Evolutionary conservation across 2,797 vertebrate species (phyloP).

Genomic region (Cryptoblepharus egeriae): DNA sequence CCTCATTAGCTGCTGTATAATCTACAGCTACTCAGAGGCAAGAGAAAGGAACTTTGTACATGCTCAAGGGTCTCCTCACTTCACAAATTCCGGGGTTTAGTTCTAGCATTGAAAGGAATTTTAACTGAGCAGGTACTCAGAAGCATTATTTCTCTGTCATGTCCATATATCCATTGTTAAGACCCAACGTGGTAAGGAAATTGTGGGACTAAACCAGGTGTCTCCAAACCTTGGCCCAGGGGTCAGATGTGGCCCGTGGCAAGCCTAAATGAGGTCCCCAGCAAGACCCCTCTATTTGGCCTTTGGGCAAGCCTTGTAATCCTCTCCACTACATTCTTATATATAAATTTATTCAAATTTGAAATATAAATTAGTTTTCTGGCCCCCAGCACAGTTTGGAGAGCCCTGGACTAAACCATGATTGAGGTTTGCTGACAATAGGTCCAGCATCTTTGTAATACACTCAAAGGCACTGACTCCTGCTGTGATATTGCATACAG

Average conservation of each 20-base stretch:
- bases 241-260: no score
- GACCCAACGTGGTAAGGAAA: not conserved
- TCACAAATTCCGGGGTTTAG: not conserved
- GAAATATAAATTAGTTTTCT: no score
- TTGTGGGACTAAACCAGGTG: not conserved
- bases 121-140: not conserved
- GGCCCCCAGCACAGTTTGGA: no score
- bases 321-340: no score
- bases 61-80: not conserved
- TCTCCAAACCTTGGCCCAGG: no score
- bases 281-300: no score
- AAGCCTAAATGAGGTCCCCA: no score
- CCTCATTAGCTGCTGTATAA: not conserved
- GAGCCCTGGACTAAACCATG: not conserved
- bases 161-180: not conserved
- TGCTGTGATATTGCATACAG: not conserved
- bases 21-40: not conserved
- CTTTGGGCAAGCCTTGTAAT: no score
- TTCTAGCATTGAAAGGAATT: not conserved
- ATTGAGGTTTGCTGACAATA: not conserved
- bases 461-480: not conserved
- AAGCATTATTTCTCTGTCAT: not conserved
- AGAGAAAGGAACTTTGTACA: not conserved
- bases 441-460: not conserved
- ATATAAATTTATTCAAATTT: no score